These are phyloP conservation scores for Microcaecilia unicolor DNA, from an alignment of 2,797 vertebrate genomes.

Conservation along the genomic window DNA sequence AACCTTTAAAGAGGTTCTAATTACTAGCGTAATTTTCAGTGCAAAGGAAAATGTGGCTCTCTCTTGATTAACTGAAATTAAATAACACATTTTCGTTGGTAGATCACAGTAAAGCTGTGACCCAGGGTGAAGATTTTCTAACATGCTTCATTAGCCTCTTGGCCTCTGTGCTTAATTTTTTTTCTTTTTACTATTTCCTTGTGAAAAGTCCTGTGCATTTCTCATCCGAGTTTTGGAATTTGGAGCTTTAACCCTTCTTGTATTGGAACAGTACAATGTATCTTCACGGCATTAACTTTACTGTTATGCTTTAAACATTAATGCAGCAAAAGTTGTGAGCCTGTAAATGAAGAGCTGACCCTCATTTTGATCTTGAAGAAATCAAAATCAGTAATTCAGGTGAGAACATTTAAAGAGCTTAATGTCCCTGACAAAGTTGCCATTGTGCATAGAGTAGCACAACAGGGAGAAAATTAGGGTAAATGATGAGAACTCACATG, in stretches of 20 bases:
- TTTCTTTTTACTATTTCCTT: conserved; percentile 20
- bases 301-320: conserved; percentile 45
- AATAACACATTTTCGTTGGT: conserved; percentile 17
- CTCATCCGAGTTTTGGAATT: conserved; percentile 29
- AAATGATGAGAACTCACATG: no score
- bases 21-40: conserved; percentile 19
- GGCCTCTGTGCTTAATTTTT: conserved; percentile 18
- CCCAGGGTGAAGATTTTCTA: conserved; percentile 1
- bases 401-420: conserved; percentile 57
- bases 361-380: conserved; percentile 31
- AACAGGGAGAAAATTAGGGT: no score
- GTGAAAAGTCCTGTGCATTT: background rate
- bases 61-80: conserved; percentile 18
- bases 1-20: conserved; percentile 16
- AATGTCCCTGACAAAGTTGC: no score
- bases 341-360: conserved; percentile 46
- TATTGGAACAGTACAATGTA: conserved; percentile 23
- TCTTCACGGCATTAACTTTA: conserved; percentile 43
- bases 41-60: background rate
- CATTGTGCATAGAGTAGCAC: no score
- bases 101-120: conserved; percentile 1
- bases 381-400: conserved; percentile 58
- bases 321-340: conserved; percentile 36
- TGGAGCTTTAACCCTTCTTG: conserved; percentile 32
- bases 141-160: conserved; percentile 18